Evolutionary conservation across 1,140 invertebrate species (phyloP).

Genomic region (Latrodectus geometricus): DNA sequence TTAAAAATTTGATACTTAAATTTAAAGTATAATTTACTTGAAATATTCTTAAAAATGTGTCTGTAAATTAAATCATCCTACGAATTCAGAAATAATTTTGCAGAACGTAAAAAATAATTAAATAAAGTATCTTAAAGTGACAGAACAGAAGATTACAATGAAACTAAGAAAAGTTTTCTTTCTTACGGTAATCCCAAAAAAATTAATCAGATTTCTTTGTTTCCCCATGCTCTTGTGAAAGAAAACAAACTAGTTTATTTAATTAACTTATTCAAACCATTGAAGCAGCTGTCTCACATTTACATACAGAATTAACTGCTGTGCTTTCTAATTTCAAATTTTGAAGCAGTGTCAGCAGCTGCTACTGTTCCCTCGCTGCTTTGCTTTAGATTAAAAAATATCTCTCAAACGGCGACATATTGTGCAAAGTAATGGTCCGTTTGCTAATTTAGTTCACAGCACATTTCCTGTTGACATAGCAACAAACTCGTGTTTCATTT

Average conservation of each 20-base stretch:
- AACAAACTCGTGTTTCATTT: too few species aligned
- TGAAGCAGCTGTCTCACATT: conserved; percentile 11
- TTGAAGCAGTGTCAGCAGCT: neutral
- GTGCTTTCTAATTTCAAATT: neutral
- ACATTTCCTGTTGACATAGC: too few species aligned
- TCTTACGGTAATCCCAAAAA: neutral
- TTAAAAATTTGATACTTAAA: too few species aligned
- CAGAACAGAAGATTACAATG: neutral
- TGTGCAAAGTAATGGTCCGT: neutral
- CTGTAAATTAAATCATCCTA: too few species aligned
- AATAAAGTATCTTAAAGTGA: too few species aligned
- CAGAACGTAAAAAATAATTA: too few species aligned
- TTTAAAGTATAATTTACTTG: too few species aligned
- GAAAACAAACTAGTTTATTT: conserved; percentile 10
- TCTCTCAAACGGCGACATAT: neutral
- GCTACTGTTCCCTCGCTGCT: neutral
- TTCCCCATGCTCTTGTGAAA: neutral
- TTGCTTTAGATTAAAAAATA: conserved; percentile 12
- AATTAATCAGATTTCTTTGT: neutral
- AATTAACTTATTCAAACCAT: conserved; percentile 45
- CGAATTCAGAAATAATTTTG: too few species aligned
- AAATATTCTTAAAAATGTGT: too few species aligned
- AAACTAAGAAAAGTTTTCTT: neutral
- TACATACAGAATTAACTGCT: conserved; percentile 7
- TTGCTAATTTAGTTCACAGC: neutral